Conservation (phyloP, 2,113 vertebrate species). For the Puma concolor region DNA sequence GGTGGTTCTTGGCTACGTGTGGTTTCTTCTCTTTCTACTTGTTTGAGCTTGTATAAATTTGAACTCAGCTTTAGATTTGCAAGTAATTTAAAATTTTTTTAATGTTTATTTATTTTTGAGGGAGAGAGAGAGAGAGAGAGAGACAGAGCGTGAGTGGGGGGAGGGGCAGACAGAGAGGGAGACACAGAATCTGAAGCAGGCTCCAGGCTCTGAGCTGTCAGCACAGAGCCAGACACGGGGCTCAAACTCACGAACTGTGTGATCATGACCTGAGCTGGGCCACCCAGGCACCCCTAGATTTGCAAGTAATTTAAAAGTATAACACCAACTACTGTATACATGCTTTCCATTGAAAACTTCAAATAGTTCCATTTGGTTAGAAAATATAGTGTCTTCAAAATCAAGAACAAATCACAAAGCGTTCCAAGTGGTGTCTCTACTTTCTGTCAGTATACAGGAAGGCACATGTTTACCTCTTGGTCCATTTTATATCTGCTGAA, state of each 20-base stretch:
- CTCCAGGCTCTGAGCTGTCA: too few relatives aligned
- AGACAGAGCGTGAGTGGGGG: too few relatives aligned
- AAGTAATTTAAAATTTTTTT: neutral
- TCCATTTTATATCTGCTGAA: neutral
- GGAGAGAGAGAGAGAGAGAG: too few relatives aligned
- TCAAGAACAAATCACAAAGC: neutral
- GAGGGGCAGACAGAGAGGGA: too few relatives aligned
- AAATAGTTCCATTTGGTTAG: neutral
- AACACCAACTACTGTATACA: neutral
- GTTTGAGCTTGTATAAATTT: neutral
- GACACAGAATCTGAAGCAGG: too few relatives aligned
- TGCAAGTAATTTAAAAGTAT: neutral
- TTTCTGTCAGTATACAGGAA: neutral
- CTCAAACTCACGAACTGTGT: too few relatives aligned
- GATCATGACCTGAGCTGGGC: too few relatives aligned
- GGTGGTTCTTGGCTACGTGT: neutral
- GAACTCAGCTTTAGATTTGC: neutral
- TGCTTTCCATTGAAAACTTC: neutral
- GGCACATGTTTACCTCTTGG: neutral
- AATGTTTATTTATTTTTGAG: too few relatives aligned
- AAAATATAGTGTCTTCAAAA: neutral
- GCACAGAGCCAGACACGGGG: too few relatives aligned
- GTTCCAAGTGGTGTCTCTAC: neutral
- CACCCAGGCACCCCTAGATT: too few relatives aligned
- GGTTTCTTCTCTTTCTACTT: neutral